phyloP scores from a whole-genome alignment of 2,797 vertebrate species.

The Trachurus trachurus region DNA sequence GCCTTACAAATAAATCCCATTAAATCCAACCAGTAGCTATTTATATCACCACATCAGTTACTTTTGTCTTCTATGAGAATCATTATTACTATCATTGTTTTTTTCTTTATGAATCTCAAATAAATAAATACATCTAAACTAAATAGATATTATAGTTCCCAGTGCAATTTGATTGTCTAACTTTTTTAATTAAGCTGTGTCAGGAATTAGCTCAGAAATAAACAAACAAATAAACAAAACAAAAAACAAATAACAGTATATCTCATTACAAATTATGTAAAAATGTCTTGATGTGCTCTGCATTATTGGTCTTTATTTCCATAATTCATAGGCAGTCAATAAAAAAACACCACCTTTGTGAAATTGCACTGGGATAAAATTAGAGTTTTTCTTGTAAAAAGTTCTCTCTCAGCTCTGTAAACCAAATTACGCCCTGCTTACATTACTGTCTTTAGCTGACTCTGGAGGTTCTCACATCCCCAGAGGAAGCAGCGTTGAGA shows the following conservation, averaged over 20 bases:
- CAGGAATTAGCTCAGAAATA: too few relatives aligned
- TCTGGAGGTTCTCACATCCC: neutral
- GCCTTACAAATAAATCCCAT: too few relatives aligned
- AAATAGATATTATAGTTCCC: too few relatives aligned
- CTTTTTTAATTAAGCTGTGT: neutral
- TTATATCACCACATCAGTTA: too few relatives aligned
- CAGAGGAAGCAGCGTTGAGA: neutral
- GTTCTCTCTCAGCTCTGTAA: neutral
- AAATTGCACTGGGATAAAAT: neutral
- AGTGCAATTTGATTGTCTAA: too few relatives aligned
- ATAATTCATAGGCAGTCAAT: neutral
- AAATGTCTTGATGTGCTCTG: neutral
- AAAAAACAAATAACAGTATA: too few relatives aligned
- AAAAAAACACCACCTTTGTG: neutral
- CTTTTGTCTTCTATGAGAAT: neutral
- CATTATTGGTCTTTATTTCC: neutral
- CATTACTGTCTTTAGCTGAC: neutral
- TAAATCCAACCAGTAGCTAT: neutral
- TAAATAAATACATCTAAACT: too few relatives aligned
- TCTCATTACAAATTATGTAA: neutral
- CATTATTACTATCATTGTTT: neutral
- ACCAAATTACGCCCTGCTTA: slow-evolving; percentile 2
- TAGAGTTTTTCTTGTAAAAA: neutral
- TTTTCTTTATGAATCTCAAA: neutral
- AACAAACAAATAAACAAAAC: too few relatives aligned